Evolutionary conservation across 2,797 vertebrate genomes (phyloP).

Genomic region (Lacerta agilis): DNA sequence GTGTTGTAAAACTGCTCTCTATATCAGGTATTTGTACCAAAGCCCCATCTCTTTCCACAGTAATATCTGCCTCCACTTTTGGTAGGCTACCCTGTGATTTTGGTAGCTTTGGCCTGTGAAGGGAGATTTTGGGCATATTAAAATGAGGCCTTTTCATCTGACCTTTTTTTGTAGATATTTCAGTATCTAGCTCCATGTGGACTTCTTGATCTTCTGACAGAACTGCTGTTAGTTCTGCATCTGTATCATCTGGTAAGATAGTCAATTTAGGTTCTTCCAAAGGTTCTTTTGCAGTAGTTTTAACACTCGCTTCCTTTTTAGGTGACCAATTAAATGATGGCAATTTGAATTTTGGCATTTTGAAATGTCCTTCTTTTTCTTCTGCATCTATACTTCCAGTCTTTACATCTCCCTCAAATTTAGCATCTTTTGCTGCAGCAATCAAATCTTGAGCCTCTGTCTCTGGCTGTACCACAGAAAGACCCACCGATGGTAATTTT

Average conservation of each 20-base stretch:
- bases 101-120: constrained; percentile 58
- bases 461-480: accelerated
- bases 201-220: not conserved
- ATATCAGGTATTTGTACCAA: constrained; percentile 55
- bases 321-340: constrained; percentile 71
- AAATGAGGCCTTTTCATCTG: constrained; percentile 50
- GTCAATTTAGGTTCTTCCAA: constrained; percentile 29
- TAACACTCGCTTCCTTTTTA: constrained; percentile 61
- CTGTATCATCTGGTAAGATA: constrained; percentile 15
- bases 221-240: not conserved
- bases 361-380: constrained; percentile 66
- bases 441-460: not conserved
- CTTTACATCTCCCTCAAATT: not conserved
- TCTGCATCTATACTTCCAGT: constrained; percentile 18
- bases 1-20: constrained; percentile 58
- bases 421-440: not conserved
- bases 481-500: not conserved
- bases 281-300: not conserved
- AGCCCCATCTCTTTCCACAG: not conserved
- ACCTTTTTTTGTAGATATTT: constrained; percentile 38
- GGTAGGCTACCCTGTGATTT: constrained; percentile 34
- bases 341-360: constrained; percentile 66
- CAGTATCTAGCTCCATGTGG: not conserved
- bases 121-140: constrained; percentile 58
- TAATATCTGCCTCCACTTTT: constrained; percentile 38